phyloP scores from a whole-genome alignment of 2,888 invertebrate species.

The Rotaria macrura region DNA sequence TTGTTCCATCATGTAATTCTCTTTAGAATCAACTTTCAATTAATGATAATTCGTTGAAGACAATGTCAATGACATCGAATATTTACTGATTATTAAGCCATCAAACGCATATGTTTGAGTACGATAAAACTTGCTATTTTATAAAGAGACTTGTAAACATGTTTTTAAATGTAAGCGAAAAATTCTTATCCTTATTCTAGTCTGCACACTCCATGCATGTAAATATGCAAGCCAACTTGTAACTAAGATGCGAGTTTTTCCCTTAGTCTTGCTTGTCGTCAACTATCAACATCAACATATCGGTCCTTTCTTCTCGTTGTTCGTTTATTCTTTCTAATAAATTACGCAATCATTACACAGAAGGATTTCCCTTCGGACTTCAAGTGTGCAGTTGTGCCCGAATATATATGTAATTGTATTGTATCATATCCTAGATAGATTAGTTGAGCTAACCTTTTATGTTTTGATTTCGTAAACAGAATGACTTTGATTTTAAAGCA shows the following conservation, averaged over 20 bases:
- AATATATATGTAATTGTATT: no score
- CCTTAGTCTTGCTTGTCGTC: background rate
- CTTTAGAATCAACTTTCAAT: background rate
- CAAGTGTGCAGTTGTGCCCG: background rate
- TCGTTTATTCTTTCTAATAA: background rate
- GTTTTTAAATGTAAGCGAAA: background rate
- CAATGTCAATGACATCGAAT: background rate
- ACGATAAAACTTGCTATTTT: background rate
- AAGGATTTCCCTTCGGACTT: background rate
- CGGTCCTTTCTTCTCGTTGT: background rate
- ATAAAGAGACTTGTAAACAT: background rate
- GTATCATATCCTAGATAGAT: no score
- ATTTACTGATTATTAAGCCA: background rate
- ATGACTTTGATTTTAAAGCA: no score
- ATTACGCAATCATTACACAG: background rate
- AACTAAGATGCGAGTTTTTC: background rate
- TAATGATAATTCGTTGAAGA: background rate
- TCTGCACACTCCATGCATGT: background rate
- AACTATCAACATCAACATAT: background rate
- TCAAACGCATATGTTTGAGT: background rate
- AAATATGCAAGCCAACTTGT: background rate
- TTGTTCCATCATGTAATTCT: background rate
- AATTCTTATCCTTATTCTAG: background rate
- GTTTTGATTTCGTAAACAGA: background rate
- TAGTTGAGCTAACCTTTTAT: background rate